Evolutionary conservation across 2,888 invertebrate species (phyloP), one percentile per base, ranked within the genome.

Genomic region (Drosophila villosipedis): DNA sequence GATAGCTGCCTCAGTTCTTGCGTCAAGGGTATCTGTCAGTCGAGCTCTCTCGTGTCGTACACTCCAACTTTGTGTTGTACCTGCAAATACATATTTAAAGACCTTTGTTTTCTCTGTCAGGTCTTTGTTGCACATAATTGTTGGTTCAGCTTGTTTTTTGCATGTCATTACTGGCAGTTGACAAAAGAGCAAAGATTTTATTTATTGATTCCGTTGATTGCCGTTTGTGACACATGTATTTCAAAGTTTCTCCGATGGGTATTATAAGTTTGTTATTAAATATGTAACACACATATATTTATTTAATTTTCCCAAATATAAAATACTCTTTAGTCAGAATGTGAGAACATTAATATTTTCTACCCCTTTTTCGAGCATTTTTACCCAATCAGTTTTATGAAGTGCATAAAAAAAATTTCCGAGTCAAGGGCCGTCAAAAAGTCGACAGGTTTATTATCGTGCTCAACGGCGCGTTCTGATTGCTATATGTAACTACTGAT

Each of bases 391-490:
- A 39, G 10, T 30, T 39, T 14, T 10, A 30, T 68, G 28, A 31
- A 47, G 31, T 1, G 14, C 16, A 14, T 28, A 14, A 37, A 33
- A 54, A 41, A 41, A 39, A 19, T 3, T 16, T 25, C 4, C 14
- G 10, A 7, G 35, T 5, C 14, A 16, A 22, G 53, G 31, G 22
- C 19, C 19, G 68, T 58, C 52, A 69, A 55, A 54, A 47, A 55
- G 57, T 69, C 30, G 68, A 58, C 58, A 69, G 68, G 33, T 68
- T 50, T 68, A 82, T 87, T 82, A 74, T 74, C 58, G 66, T 73
- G 84, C 68, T 86, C 77, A 86, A 66, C 74, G 62, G 69, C 37
- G 82, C 70, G 55, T 66, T 63, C 70, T 77, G 82, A 86, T 83
- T 81, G 81, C 55, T 60, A 82, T 70, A 82, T 82, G 64, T 75